phyloP scores from a whole-genome alignment of 1,140 invertebrate species.

The Leptoteleia sp. region DNA sequence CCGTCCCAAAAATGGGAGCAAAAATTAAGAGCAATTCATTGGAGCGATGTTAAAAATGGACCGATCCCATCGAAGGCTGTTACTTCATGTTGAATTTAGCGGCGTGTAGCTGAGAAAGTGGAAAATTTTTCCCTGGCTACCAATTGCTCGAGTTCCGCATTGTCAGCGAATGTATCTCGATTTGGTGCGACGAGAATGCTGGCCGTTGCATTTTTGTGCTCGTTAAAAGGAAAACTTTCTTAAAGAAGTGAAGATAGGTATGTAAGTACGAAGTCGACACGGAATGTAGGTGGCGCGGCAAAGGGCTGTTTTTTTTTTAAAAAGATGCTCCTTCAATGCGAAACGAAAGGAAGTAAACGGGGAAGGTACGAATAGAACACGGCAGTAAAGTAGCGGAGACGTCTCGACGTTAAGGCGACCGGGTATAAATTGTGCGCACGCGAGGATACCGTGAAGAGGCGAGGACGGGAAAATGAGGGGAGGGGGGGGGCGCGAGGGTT shows the following conservation, averaged over 20 bases:
- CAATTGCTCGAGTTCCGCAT: conserved; percentile 38
- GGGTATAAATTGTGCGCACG: conserved; percentile 60
- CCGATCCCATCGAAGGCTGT: neutral
- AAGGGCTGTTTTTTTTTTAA: conserved; percentile 48
- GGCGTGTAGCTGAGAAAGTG: conserved; percentile 16
- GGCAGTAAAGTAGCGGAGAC: conserved; percentile 45
- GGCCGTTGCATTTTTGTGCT: conserved; percentile 45
- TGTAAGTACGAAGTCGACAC: conserved; percentile 44
- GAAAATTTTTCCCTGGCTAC: conserved; percentile 47
- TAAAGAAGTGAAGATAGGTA: conserved; percentile 49
- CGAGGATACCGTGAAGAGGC: conserved; percentile 51
- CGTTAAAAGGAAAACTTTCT: conserved; percentile 57
- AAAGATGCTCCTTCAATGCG: conserved; percentile 48
- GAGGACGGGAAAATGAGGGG: conserved; percentile 41
- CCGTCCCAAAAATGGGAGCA: no score
- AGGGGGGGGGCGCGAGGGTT: no score
- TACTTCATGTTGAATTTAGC: conserved; percentile 39
- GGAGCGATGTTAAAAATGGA: neutral
- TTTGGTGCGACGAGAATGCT: conserved; percentile 40
- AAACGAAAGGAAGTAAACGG: conserved; percentile 51
- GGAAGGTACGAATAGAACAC: conserved; percentile 47
- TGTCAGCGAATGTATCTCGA: conserved; percentile 58
- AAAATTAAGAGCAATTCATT: neutral
- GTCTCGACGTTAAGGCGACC: conserved; percentile 60
- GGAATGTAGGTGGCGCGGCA: conserved; percentile 38